Base-by-base conservation (phyloP, 2,888 invertebrate genomes). In the Stenoptilia bipunctidactyla region DNA sequence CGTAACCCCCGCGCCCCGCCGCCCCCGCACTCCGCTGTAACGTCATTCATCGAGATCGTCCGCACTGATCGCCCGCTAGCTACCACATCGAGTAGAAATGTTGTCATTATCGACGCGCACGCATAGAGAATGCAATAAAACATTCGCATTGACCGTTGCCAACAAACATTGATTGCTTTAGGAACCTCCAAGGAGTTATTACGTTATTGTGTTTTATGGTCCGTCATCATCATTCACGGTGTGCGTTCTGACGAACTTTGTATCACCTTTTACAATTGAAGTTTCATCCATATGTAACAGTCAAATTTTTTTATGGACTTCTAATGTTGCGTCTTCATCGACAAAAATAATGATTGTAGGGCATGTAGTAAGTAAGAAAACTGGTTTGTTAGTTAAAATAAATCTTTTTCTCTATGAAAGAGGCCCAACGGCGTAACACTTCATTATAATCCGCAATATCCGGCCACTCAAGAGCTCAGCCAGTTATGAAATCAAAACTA, bases 31-130 rank as follows among this genome's bases (percentile, higher is more conserved):
- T 43, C 41, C 42, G 43, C 49, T 55, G 53, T 61, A 55, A 76
- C 79, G 82, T 82, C 82, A 83, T 83, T 82, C 82, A 83, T 80
- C 73, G 80, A 71, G 75, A 82, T 20, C 20, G 20, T 5, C 79
- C 77, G 77, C 67, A 71, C 67, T 62, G 63, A 54, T 64, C 65
- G 76, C 73, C 80, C 76, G 68, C 55, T 51, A 61, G 70, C 76
- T 76, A 76, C 74, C 72, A 69, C 71, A 66, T 66, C 68, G 66
- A 68, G 73, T 77, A 72, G 74, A 75, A 76, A 79, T 73, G 74
- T 75, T 72, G 71, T 76, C 77, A 80, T 79, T 80, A 80, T 72
- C 71, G 60, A 58, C 61, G 60, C 63, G 68, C 67, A 75, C 75
- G 70, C 70, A 75, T 61, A 56, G 55, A 52, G 70, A 69, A 74